Percentiles rank a stretch among this genome's conserved stretches.
Evolutionary conservation across 2,113 vertebrate species (phyloP).

Genomic region (Chloroceryle aenea): DNA sequence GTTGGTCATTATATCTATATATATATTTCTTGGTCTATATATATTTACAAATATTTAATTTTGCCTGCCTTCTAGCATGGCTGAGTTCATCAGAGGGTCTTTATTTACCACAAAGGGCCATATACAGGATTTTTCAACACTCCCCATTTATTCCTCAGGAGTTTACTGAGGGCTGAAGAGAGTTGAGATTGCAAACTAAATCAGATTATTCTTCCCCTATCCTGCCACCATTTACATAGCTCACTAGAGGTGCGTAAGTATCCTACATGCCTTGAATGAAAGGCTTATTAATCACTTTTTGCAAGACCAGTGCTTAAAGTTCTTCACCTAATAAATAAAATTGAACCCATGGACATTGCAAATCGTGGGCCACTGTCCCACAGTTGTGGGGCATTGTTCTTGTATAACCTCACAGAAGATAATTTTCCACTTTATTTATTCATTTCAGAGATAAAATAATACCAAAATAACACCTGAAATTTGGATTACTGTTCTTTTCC

Average conservation of each 20-base stretch:
- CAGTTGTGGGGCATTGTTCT: not conserved
- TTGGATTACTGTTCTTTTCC: not conserved
- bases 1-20: not conserved
- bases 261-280: not conserved
- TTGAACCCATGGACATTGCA: rapidly evolving
- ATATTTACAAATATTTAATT: not conserved
- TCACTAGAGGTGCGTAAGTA: not conserved
- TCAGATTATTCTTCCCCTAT: not conserved
- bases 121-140: not conserved
- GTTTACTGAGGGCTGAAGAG: not conserved
- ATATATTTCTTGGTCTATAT: too few relatives aligned
- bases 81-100: not conserved
- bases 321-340: not conserved
- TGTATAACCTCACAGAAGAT: not conserved
- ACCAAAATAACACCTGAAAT: not conserved
- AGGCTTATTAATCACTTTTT: not conserved
- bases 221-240: not conserved
- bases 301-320: not conserved
- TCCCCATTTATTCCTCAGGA: not conserved
- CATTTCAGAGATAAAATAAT: not conserved
- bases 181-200: not conserved
- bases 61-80: not conserved
- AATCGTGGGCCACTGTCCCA: not conserved
- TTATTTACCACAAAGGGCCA: not conserved
- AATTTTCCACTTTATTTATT: not conserved